Base-by-base conservation (phyloP, 1,140 invertebrate species). In the Eriosoma lanigerum region DNA sequence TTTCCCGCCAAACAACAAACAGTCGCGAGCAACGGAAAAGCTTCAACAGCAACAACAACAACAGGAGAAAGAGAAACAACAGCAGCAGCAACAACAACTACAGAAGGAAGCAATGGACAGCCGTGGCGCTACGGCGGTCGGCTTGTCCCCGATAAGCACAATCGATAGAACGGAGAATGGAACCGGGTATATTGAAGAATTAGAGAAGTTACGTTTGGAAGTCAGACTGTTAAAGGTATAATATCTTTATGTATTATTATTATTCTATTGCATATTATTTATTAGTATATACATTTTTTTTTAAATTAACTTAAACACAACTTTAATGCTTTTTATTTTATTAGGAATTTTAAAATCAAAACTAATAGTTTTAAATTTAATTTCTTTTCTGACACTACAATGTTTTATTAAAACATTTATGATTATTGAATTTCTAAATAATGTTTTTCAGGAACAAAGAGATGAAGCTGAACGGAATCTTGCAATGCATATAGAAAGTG, bases 401-500 rank as follows among this genome's bases (percentile, higher is more conserved):
- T n/a, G n/a, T n/a, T n/a, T n/a, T n/a, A n/a, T n/a, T n/a, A n/a
- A n/a, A n/a, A n/a, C n/a, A n/a, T n/a, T n/a, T n/a, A n/a, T n/a
- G n/a, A n/a, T n/a, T n/a, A n/a, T n/a, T n/a, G n/a, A n/a, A n/a
- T n/a, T n/a, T n/a, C n/a, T n/a, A n/a, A n/a, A n/a, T n/a, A n/a
- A n/a, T n/a, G n/a, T n/a, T n/a, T n/a, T n/a, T n/a, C 60, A 81
- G 64, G 24, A 64, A 56, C 80, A 81, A 72, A 64, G 50, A 32
- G 70, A 76, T 56, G 72, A 73, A 52, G 54, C 72, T 54, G 62
- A 82, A 56, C 26, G 48, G 24, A 82, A 52, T 24, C 44, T 81
- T 52, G 62, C 68, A 32, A 80, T 82, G 62, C 64, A 66, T 24
- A 38, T 82, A 85, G 85, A 82, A 83, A 54, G 75, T 81, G 72